Conservation (phyloP, 1,140 invertebrate species). For the Monochamus saltuarius region DNA sequence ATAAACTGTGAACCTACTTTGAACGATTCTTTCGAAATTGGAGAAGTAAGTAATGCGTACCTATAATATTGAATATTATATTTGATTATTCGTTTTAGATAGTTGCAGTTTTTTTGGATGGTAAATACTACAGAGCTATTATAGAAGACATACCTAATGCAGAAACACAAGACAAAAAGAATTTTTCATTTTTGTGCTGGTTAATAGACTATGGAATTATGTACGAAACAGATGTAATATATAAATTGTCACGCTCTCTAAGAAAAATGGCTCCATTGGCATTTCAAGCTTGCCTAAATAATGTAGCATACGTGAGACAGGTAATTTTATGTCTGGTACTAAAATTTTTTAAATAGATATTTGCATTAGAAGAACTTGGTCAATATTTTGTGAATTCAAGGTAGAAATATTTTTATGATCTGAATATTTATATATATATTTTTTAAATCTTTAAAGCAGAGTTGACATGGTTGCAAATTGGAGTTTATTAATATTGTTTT, state of each 20-base stretch:
- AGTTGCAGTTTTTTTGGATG: conserved; percentile 16
- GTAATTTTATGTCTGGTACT: conserved; percentile 12
- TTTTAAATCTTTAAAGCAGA: too few relatives aligned
- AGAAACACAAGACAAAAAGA: neutral
- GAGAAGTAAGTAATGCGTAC: conserved; percentile 18
- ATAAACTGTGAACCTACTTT: neutral
- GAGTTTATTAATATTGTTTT: too few relatives aligned
- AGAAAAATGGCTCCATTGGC: conserved; percentile 15
- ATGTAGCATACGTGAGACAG: conserved; percentile 27
- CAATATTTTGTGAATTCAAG: too few relatives aligned
- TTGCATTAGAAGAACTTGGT: too few relatives aligned
- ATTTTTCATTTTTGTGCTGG: conserved; percentile 27
- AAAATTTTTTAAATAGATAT: too few relatives aligned
- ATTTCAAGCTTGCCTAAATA: conserved; percentile 27
- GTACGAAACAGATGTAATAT: conserved; percentile 21
- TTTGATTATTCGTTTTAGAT: conserved; percentile 21
- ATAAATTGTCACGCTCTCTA: conserved; percentile 20
- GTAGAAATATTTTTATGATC: too few relatives aligned
- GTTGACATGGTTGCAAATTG: too few relatives aligned
- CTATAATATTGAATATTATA: neutral
- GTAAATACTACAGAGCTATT: conserved; percentile 19
- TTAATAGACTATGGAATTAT: conserved; percentile 30
- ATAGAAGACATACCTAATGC: conserved; percentile 15
- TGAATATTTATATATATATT: too few relatives aligned
- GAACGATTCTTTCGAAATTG: conserved; percentile 5